Evolutionary conservation across 2,888 invertebrate species (phyloP).

Genomic region (Cancer borealis): DNA sequence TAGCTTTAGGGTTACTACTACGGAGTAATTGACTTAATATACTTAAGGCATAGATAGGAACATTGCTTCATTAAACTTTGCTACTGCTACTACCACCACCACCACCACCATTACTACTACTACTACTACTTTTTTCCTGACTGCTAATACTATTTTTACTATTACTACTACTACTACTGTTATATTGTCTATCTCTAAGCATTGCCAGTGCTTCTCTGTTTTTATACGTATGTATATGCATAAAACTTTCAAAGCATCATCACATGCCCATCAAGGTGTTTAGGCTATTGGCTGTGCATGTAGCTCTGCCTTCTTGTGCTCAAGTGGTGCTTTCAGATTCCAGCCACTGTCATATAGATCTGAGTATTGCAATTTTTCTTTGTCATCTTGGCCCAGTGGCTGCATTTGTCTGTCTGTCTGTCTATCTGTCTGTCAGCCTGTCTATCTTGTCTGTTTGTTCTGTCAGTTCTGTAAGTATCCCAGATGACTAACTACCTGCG

Average conservation of each 20-base stretch:
- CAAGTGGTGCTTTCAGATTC: slow-evolving; percentile 38
- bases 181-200: background rate
- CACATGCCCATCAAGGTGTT: background rate
- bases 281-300: background rate
- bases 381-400: background rate
- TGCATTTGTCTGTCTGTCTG: slow-evolving; percentile 3
- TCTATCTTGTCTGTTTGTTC: slow-evolving; percentile 23
- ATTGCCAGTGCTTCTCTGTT: slow-evolving; percentile 30
- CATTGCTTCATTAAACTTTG: slow-evolving; percentile 48
- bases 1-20: slow-evolving; percentile 54
- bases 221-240: background rate
- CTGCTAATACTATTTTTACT: background rate
- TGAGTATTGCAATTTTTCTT: slow-evolving; percentile 1
- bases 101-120: background rate
- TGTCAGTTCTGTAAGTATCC: slow-evolving; percentile 26
- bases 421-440: background rate
- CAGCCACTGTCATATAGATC: slow-evolving; percentile 22
- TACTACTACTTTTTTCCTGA: too few relatives aligned
- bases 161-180: background rate
- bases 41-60: slow-evolving; percentile 53
- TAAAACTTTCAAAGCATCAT: slow-evolving; percentile 25
- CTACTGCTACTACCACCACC: background rate
- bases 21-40: slow-evolving; percentile 49
- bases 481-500: slow-evolving; percentile 10
- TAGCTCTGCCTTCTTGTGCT: slow-evolving; percentile 31